phyloP scores from a whole-genome alignment of 2,113 vertebrate genomes.

The Phaethon lepturus region DNA sequence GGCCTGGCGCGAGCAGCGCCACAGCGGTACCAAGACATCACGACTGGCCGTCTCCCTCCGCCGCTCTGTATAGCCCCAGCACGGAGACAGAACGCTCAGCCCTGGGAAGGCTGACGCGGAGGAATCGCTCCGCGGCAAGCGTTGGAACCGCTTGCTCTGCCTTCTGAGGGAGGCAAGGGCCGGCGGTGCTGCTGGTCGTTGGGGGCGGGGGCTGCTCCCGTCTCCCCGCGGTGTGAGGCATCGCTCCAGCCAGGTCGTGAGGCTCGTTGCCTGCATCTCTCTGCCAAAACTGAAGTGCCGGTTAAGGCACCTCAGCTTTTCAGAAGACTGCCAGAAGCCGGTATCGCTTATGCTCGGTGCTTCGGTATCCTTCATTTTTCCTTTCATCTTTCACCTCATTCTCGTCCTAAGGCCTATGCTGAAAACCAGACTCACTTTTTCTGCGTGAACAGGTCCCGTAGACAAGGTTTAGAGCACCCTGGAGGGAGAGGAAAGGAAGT shows the following conservation, averaged over 20 bases:
- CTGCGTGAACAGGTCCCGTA: rapidly evolving
- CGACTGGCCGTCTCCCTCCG: neutral
- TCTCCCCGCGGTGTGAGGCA: rapidly evolving
- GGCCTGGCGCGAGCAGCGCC: too few relatives aligned
- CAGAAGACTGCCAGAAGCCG: neutral
- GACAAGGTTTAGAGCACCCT: neutral
- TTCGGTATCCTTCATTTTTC: neutral
- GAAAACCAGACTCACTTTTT: neutral
- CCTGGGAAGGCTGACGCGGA: neutral
- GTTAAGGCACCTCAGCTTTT: neutral
- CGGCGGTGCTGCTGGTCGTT: rapidly evolving
- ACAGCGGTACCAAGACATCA: too few relatives aligned
- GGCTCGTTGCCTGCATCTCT: rapidly evolving
- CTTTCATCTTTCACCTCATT: rapidly evolving
- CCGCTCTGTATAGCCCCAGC: rapidly evolving
- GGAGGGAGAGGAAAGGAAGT: neutral
- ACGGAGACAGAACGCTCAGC: rapidly evolving
- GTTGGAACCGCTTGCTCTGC: rapidly evolving
- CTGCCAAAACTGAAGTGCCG: rapidly evolving
- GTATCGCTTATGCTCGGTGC: rapidly evolving
- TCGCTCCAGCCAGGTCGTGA: neutral
- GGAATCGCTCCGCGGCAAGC: rapidly evolving
- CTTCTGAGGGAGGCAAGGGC: rapidly evolving
- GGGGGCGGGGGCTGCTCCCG: rapidly evolving
- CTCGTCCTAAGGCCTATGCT: rapidly evolving